A percentile compares a stretch with the other conserved stretches of the same genome.
Conservation (phyloP, 2,113 vertebrate species). For the Oryzias curvinotus region DNA sequence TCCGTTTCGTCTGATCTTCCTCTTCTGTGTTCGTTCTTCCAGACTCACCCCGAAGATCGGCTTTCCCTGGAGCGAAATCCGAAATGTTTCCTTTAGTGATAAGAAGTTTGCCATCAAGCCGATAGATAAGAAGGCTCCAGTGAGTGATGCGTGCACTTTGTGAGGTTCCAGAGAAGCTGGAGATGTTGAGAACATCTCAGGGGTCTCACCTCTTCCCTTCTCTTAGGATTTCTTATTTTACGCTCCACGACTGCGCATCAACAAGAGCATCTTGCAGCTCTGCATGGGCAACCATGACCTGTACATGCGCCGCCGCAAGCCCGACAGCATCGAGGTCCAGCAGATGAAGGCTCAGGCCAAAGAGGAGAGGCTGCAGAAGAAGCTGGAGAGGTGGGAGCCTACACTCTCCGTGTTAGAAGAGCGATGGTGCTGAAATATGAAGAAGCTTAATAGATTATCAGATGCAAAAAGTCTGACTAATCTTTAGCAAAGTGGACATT, state of each 20-base stretch:
- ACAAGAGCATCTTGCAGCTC: slow-evolving; percentile 92
- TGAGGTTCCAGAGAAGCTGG: neutral
- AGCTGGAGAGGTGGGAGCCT: slow-evolving; percentile 85
- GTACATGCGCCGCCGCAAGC: slow-evolving; percentile 91
- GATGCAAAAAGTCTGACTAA: too few relatives aligned
- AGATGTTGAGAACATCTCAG: neutral
- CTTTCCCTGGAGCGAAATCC: slow-evolving; percentile 98
- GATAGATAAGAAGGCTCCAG: slow-evolving; percentile 93
- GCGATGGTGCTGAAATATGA: too few relatives aligned
- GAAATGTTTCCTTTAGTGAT: slow-evolving; percentile 95
- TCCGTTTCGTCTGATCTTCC: neutral
- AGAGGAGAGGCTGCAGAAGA: slow-evolving; percentile 91
- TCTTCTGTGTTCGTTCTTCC: slow-evolving; percentile 16
- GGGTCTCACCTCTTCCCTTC: neutral
- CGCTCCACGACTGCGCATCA: slow-evolving; percentile 87
- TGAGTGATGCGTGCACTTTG: slow-evolving; percentile 73
- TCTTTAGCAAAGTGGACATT: too few relatives aligned
- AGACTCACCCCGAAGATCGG: slow-evolving; percentile 96
- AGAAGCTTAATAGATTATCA: too few relatives aligned
- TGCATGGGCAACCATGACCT: slow-evolving; percentile 97
- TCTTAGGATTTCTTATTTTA: slow-evolving; percentile 93
- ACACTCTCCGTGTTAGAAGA: too few relatives aligned
- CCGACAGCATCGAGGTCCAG: slow-evolving; percentile 95
- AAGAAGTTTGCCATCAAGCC: slow-evolving; percentile 98
- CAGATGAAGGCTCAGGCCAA: slow-evolving; percentile 98